These are phyloP conservation scores for Anastrepha obliqua DNA, from an alignment of 1,140 invertebrate genomes.

Conservation along the genomic window DNA sequence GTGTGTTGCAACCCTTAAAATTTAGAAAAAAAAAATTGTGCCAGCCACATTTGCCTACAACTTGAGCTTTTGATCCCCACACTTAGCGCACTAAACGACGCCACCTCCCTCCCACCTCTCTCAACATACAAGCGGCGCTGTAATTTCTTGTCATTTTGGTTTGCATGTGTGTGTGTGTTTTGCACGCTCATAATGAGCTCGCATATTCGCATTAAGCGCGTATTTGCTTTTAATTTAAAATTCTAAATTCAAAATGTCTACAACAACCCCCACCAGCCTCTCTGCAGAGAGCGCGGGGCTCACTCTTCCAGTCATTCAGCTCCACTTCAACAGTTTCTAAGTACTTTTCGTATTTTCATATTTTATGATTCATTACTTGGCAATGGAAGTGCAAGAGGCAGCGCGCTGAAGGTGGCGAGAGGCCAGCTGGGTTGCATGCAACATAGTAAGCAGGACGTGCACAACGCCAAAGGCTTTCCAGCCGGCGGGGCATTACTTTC, in stretches of 20 bases:
- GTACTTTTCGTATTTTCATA: conserved; percentile 38
- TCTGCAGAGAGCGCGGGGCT: background rate
- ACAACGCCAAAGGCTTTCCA: background rate
- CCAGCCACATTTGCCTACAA: background rate
- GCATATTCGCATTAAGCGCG: conserved; percentile 36
- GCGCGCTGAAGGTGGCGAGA: background rate
- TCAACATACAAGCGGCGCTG: no score
- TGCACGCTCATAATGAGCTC: conserved; percentile 27
- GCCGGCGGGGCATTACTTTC: background rate
- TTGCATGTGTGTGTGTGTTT: background rate
- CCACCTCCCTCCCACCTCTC: background rate
- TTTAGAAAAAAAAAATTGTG: background rate
- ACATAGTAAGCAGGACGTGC: background rate
- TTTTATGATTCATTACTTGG: conserved; percentile 49
- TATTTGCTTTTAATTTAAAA: conserved; percentile 52
- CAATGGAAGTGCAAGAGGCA: background rate
- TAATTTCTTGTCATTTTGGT: no score
- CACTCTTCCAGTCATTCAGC: background rate
- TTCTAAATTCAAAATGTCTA: conserved; percentile 30
- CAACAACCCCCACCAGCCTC: background rate
- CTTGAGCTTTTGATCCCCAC: conserved; percentile 14
- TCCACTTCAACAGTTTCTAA: conserved; percentile 16
- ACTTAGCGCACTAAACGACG: background rate
- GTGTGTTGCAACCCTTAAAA: background rate
- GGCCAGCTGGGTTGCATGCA: background rate